Evolutionary conservation across 2,113 vertebrate species (phyloP).

Genomic region (Epinephelus cyanopodus): DNA sequence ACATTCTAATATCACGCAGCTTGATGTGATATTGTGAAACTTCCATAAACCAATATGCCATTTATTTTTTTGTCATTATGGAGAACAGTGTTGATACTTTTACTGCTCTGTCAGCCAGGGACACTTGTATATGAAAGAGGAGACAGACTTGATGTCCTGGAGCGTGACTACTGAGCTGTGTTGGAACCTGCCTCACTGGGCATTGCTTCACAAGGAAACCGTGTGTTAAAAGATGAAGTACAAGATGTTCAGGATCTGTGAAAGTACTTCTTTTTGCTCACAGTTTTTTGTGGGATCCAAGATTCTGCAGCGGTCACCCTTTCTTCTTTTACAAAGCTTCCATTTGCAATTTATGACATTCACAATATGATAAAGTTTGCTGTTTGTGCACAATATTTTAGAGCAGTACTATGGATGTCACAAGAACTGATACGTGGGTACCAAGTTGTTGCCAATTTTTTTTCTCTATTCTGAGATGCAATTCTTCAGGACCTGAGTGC

Average conservation of each 20-base stretch:
- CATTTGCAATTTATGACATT: not conserved
- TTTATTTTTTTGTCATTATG: conserved; percentile 1
- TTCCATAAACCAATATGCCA: not conserved
- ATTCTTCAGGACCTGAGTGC: no score
- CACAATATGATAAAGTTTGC: not conserved
- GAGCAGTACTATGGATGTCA: not conserved
- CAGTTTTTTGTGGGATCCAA: conserved; percentile 11
- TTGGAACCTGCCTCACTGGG: conserved; percentile 4
- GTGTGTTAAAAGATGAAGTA: conserved; percentile 5
- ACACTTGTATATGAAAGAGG: not conserved
- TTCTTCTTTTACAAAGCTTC: not conserved
- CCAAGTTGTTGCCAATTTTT: no score
- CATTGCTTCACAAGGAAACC: conserved; percentile 1
- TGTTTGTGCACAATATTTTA: not conserved
- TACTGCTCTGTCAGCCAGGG: not conserved
- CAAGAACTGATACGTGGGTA: no score
- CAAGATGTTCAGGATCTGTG: not conserved
- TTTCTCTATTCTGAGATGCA: no score
- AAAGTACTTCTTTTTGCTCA: not conserved
- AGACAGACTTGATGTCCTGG: not conserved
- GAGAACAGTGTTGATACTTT: not conserved
- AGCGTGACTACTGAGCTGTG: conserved; percentile 10
- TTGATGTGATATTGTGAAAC: not conserved
- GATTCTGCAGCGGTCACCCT: not conserved
- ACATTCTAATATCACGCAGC: not conserved